These are phyloP conservation scores for Cabera pusaria DNA, from an alignment of 2,888 invertebrate genomes.

Conservation along the genomic window DNA sequence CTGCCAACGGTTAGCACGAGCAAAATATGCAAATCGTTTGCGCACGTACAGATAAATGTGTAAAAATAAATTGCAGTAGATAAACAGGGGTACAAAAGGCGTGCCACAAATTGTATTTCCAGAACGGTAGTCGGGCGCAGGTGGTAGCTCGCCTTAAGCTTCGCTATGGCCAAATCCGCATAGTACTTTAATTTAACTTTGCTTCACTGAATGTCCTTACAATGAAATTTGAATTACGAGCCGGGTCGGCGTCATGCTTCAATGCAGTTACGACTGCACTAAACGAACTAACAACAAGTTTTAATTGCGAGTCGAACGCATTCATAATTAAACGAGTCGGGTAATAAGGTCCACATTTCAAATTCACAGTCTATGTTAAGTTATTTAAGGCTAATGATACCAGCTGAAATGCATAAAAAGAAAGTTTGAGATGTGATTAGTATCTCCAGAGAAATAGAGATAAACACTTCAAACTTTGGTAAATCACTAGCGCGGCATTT, in stretches of 20 bases:
- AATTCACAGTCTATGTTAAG: too few species aligned
- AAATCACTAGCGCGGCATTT: too few species aligned
- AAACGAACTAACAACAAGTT: conserved; percentile 22
- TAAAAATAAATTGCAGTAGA: conserved; percentile 66
- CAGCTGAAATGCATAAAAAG: conserved; percentile 16
- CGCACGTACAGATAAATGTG: conserved; percentile 40
- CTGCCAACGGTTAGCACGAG: too few species aligned
- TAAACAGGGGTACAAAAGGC: conserved; percentile 67
- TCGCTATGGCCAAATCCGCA: conserved; percentile 67
- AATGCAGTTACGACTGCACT: conserved; percentile 30
- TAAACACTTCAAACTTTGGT: too few species aligned
- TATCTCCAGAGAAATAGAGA: too few species aligned
- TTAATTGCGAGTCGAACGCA: conserved; percentile 16
- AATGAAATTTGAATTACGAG: conserved; percentile 58
- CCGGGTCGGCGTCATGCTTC: conserved; percentile 24
- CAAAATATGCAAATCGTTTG: conserved; percentile 16
- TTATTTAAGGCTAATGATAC: too few species aligned
- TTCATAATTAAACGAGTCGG: conserved; percentile 24
- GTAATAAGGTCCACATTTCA: too few species aligned
- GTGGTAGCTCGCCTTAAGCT: conserved; percentile 66
- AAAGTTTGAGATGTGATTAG: too few species aligned
- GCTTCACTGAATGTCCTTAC: conserved; percentile 68
- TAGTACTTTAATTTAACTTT: conserved; percentile 80
- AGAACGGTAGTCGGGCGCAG: conserved; percentile 61
- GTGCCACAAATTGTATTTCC: conserved; percentile 73